These are phyloP conservation scores for Hyperoplus immaculatus DNA, from an alignment of 2,797 vertebrate genomes.

Conservation along the genomic window DNA sequence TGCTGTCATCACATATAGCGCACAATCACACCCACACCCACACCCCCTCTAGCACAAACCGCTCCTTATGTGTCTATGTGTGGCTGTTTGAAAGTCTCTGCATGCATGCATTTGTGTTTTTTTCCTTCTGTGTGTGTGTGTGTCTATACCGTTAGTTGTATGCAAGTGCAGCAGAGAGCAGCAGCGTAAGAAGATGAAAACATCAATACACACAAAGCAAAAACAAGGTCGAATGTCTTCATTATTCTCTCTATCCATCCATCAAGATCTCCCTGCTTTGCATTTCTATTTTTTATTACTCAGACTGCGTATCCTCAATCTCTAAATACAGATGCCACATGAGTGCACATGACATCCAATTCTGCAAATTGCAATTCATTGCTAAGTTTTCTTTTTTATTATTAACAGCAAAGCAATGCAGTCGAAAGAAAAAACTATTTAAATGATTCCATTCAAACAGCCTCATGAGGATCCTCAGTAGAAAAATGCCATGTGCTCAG, in stretches of 20 bases:
- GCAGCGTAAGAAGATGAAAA: conserved; percentile 51
- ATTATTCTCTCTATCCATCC: conserved; percentile 22
- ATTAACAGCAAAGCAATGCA: conserved; percentile 10
- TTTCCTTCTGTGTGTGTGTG: background rate
- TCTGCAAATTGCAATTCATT: conserved; percentile 16
- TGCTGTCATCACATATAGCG: conserved; percentile 80
- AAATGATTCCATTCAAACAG: conserved; percentile 31
- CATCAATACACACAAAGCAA: conserved; percentile 46
- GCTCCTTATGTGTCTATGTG: conserved; percentile 50
- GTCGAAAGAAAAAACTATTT: conserved; percentile 14
- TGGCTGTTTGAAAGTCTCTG: conserved; percentile 31
- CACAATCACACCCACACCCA: conserved; percentile 72
- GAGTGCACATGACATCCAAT: conserved; percentile 12
- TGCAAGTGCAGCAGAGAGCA: conserved; percentile 19
- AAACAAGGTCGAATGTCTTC: conserved; percentile 51
- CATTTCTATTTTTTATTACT: conserved; percentile 13
- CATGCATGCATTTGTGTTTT: background rate
- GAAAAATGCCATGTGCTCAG: conserved; percentile 36
- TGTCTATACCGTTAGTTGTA: conserved; percentile 29
- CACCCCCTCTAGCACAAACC: conserved; percentile 43
- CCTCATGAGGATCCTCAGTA: conserved; percentile 18
- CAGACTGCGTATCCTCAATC: conserved; percentile 3
- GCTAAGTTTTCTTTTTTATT: background rate
- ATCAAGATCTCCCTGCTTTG: conserved; percentile 31
- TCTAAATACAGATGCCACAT: conserved; percentile 1